These are phyloP conservation scores for Coreius guichenoti DNA, from an alignment of 2,797 vertebrate species.

Conservation along the genomic window DNA sequence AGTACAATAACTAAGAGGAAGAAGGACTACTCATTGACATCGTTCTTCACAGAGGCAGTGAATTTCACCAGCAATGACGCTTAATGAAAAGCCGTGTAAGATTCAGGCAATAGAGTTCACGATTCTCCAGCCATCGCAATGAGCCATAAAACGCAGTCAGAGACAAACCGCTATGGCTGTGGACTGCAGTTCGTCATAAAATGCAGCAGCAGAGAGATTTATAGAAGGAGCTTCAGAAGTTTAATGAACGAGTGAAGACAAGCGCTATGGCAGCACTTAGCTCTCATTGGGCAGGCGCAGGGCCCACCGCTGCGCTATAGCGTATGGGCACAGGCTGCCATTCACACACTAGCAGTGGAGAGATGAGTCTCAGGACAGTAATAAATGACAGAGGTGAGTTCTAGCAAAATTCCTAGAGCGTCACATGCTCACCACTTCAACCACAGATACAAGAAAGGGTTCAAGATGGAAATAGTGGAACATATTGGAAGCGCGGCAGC, in stretches of 20 bases:
- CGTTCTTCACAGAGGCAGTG: neutral
- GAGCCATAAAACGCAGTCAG: slow-evolving; percentile 6
- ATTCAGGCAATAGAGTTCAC: slow-evolving; percentile 21
- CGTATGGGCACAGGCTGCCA: neutral
- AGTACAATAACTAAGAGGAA: neutral
- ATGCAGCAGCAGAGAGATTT: slow-evolving; percentile 22
- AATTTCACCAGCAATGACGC: slow-evolving; percentile 24
- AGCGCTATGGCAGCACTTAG: slow-evolving; percentile 23
- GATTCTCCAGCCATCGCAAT: slow-evolving; percentile 1
- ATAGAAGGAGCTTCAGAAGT: slow-evolving; percentile 16
- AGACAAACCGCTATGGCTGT: slow-evolving; percentile 7
- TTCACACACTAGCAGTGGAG: slow-evolving; percentile 12
- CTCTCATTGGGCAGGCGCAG: neutral
- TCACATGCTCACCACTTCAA: slow-evolving; percentile 24
- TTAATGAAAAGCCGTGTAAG: slow-evolving; percentile 33
- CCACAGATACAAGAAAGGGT: neutral
- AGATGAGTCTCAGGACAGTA: slow-evolving; percentile 38
- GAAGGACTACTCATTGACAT: neutral
- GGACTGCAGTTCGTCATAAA: slow-evolving; percentile 35
- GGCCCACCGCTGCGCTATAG: neutral
- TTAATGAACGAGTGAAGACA: slow-evolving; percentile 41
- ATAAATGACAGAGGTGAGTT: slow-evolving; percentile 6
- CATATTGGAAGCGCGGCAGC: neutral
- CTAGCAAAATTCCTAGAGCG: slow-evolving; percentile 3
- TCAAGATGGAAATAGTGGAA: neutral